Evolutionary conservation across 2,888 invertebrate genomes (phyloP).

Genomic region (Endotricha flammealis): DNA sequence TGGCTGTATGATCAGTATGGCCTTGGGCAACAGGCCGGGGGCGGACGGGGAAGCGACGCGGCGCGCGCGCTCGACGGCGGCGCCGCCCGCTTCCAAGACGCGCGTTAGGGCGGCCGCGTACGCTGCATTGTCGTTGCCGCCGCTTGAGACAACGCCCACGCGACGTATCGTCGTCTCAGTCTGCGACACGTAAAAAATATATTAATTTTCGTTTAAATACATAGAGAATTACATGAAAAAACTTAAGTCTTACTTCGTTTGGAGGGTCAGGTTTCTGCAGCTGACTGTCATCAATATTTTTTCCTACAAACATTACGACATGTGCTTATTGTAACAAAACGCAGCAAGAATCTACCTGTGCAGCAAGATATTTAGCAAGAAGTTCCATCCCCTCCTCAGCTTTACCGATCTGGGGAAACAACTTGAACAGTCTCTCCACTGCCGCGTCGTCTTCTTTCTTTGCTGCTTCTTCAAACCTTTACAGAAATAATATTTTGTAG

Average conservation of each 20-base stretch:
- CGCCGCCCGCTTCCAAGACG: conserved; percentile 53
- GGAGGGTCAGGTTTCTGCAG: too few relatives aligned
- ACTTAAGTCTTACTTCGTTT: too few relatives aligned
- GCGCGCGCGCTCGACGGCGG: conserved; percentile 42
- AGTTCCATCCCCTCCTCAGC: conserved; percentile 93
- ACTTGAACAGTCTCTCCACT: conserved; percentile 96
- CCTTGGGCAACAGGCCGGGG: conserved; percentile 25
- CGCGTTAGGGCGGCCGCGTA: conserved; percentile 60
- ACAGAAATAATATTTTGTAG: not conserved
- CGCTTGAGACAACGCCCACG: conserved; percentile 33
- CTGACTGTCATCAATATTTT: too few relatives aligned
- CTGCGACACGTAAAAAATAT: too few relatives aligned
- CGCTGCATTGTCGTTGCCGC: conserved; percentile 36
- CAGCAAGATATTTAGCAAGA: conserved; percentile 91
- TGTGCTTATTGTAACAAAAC: too few relatives aligned
- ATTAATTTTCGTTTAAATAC: too few relatives aligned
- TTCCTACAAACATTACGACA: too few relatives aligned
- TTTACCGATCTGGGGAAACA: conserved; percentile 96
- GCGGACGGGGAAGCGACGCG: conserved; percentile 17
- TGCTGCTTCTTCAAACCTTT: conserved; percentile 94
- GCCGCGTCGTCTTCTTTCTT: conserved; percentile 91
- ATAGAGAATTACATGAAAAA: too few relatives aligned
- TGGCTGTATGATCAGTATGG: conserved; percentile 38
- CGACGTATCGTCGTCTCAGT: conserved; percentile 40
- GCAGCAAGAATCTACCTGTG: too few relatives aligned